Conservation (phyloP, 2,113 vertebrate genomes). For the Marcusenius ussheri region DNA sequence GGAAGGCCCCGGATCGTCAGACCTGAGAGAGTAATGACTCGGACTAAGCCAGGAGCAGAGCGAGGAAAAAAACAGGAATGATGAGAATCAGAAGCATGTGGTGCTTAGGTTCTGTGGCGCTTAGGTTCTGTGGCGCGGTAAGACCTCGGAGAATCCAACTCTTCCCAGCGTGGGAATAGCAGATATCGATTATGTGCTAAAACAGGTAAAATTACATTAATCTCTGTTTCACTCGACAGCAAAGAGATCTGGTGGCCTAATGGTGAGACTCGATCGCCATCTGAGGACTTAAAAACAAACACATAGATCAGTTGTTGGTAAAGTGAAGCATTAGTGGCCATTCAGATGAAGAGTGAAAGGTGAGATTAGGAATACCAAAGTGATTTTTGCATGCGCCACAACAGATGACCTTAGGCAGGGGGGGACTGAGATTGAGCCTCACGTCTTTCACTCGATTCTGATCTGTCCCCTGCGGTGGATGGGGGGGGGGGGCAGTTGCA, state of each 20-base stretch:
- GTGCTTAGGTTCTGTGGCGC: constrained; percentile 59
- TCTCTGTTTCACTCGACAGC: constrained; percentile 57
- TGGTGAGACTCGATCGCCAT: constrained; percentile 43
- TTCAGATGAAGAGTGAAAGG: not conserved
- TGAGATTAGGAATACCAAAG: not conserved
- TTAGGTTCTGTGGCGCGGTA: constrained; percentile 52
- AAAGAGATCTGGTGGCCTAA: constrained; percentile 38
- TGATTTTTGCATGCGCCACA: not conserved
- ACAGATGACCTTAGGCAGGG: not conserved
- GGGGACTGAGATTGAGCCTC: not conserved
- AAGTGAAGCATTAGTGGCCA: not conserved
- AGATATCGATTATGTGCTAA: constrained; percentile 66
- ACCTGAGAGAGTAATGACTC: constrained; percentile 68
- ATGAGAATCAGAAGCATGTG: constrained; percentile 64
- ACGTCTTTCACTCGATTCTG: not conserved
- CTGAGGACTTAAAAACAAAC: constrained; percentile 40
- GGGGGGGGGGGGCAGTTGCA: constrained; percentile 56
- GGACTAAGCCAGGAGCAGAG: constrained; percentile 53
- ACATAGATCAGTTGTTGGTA: not conserved
- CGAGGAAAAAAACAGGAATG: constrained; percentile 69
- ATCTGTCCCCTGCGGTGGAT: not conserved
- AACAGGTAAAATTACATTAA: constrained; percentile 69
- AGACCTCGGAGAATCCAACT: constrained; percentile 50
- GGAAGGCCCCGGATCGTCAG: constrained; percentile 57
- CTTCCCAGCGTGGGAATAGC: constrained; percentile 54